These are phyloP conservation scores for Coenonympha arcania DNA, from an alignment of 2,888 invertebrate species.

Conservation along the genomic window DNA sequence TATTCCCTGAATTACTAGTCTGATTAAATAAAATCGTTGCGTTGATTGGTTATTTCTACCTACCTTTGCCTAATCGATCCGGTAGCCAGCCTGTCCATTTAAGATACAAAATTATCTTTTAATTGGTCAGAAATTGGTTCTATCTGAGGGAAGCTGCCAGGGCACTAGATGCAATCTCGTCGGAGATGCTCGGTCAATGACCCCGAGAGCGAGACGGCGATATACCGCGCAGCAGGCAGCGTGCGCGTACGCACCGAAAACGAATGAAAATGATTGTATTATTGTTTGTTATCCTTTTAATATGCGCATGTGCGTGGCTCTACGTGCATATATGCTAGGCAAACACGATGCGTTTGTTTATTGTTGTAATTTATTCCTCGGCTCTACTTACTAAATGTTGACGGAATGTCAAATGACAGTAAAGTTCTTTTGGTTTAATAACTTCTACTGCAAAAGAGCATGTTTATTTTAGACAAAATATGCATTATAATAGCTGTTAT, in stretches of 20 bases:
- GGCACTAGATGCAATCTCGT: slow-evolving; percentile 72
- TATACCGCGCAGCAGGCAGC: slow-evolving; percentile 48
- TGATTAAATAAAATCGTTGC: neutral
- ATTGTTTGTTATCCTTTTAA: slow-evolving; percentile 60
- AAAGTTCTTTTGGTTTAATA: neutral
- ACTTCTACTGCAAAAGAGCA: neutral
- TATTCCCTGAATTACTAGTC: too few relatives aligned
- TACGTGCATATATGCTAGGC: slow-evolving; percentile 23
- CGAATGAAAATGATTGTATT: slow-evolving; percentile 69
- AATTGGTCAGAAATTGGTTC: slow-evolving; percentile 66
- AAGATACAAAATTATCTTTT: slow-evolving; percentile 51
- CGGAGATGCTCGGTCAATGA: slow-evolving; percentile 69
- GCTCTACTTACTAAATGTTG: slow-evolving; percentile 27
- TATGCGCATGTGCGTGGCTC: slow-evolving; percentile 36
- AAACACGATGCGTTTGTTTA: slow-evolving; percentile 37
- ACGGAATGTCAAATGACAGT: slow-evolving; percentile 42
- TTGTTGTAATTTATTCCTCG: neutral
- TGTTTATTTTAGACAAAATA: too few relatives aligned
- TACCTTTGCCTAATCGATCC: slow-evolving; percentile 6
- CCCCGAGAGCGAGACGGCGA: slow-evolving; percentile 53
- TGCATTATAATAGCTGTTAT: too few relatives aligned
- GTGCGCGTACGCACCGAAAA: slow-evolving; percentile 73
- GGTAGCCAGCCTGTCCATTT: slow-evolving; percentile 23
- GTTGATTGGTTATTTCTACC: neutral
- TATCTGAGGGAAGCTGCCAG: slow-evolving; percentile 68